A percentile compares a stretch with the other conserved stretches of the same genome.
Conservation (phyloP, 2,797 vertebrate species). For the Tauraco hartlaubi region DNA sequence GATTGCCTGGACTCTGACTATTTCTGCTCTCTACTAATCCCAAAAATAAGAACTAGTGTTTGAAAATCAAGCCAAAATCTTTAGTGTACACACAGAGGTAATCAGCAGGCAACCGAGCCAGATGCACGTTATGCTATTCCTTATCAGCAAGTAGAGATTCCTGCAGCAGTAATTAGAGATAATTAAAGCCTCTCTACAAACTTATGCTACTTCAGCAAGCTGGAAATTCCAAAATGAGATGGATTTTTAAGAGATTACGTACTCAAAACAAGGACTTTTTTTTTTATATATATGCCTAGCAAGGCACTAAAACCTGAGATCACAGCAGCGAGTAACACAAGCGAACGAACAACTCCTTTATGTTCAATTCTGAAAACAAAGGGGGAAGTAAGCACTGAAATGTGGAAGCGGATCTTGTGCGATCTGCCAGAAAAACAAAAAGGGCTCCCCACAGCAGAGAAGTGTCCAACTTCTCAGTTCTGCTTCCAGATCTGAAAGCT, state of each 20-base stretch:
- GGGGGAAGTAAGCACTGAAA: constrained; percentile 4
- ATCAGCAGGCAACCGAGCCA: background rate
- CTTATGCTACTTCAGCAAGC: background rate
- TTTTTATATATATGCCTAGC: background rate
- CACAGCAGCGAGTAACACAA: background rate
- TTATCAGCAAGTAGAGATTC: constrained; percentile 56
- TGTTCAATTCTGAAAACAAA: background rate
- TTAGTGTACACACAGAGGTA: background rate
- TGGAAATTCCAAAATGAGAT: constrained; percentile 31
- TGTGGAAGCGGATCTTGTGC: background rate
- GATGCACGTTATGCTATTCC: constrained; percentile 41
- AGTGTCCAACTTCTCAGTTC: constrained; percentile 57
- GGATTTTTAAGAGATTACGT: constrained; percentile 21
- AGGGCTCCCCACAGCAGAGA: constrained; percentile 2
- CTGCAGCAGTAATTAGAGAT: constrained; percentile 16
- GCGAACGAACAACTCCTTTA: background rate
- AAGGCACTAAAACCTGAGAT: background rate
- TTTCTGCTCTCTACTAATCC: background rate
- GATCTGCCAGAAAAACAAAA: constrained; percentile 4
- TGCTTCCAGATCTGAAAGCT: background rate
- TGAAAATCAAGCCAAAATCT: constrained; percentile 37
- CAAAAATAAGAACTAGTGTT: background rate
- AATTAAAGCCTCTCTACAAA: constrained; percentile 7
- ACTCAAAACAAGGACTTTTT: background rate
- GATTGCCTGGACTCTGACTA: background rate